Conservation (phyloP, 2,888 invertebrate genomes). For the Troglohyphantes excavatus region DNA sequence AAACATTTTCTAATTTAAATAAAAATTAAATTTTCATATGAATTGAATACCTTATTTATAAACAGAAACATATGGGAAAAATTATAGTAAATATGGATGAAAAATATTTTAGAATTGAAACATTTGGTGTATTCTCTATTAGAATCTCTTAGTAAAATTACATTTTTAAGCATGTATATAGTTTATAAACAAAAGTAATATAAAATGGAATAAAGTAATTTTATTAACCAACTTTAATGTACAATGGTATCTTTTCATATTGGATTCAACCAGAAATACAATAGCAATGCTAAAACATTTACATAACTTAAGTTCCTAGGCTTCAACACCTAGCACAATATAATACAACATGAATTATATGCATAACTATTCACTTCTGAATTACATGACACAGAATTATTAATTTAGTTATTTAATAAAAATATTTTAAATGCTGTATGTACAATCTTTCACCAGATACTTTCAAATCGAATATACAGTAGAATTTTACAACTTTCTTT, state of each 20-base stretch:
- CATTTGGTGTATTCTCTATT: too few species aligned
- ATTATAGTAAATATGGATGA: too few species aligned
- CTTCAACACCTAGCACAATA: slow-evolving; percentile 60
- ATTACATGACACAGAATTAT: not conserved
- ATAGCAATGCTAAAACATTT: slow-evolving; percentile 46
- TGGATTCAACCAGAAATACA: slow-evolving; percentile 50
- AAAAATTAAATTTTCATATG: too few species aligned
- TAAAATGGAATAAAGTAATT: slow-evolving; percentile 75
- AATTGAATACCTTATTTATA: too few species aligned
- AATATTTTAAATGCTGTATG: not conserved
- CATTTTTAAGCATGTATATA: not conserved
- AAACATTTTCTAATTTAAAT: too few species aligned
- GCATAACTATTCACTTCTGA: slow-evolving; percentile 44
- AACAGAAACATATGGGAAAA: too few species aligned
- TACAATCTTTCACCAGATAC: slow-evolving; percentile 9
- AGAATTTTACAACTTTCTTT: not conserved
- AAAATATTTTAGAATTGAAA: too few species aligned
- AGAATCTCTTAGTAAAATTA: too few species aligned
- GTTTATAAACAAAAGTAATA: not conserved
- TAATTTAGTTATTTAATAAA: slow-evolving; percentile 4
- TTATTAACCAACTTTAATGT: slow-evolving; percentile 77
- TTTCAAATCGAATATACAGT: not conserved
- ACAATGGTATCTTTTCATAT: slow-evolving; percentile 45
- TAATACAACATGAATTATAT: slow-evolving; percentile 70
- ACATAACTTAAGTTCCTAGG: slow-evolving; percentile 63